Base-by-base conservation (phyloP, 2,113 vertebrate species). In the Tragelaphus scriptus region DNA sequence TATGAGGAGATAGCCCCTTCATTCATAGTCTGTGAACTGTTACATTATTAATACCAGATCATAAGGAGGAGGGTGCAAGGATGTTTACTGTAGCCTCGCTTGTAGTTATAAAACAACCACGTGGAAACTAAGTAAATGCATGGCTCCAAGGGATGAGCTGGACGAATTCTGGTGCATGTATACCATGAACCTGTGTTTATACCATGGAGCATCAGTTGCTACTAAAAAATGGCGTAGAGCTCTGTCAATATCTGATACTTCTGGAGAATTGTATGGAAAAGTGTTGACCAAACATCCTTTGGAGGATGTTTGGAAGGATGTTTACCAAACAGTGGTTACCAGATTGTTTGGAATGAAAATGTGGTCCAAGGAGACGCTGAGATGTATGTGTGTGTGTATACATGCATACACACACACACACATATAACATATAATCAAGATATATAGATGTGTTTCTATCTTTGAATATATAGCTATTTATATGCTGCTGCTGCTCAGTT, bases 141-240 rank as follows among this genome's bases (percentile, higher is more conserved):
- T 23, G 19, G 15, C 21, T 49, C 16, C 28, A 40, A 61, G 75
- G 53, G 61, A 23, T 0, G 4, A 32, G 68, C 36, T 14, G 40
- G 7, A n/a, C 0, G 5, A 25, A 79, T 79, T 40, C 36, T 65
- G 58, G 81, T 65, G 21, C 6, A 1, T 44, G 8, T 30, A 53
- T 10, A n/a, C n/a, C 16, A 3, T 5, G n/a, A n/a, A 36, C 40
- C 40, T 53, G 12, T 61, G 56, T 40, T 44, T n/a, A 32, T 19
- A 21, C n/a, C 11, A 5, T 28, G 56, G 63, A 25, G 17, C 75
- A 2, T 13, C 5, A 4, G 16, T 77, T 51, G 25, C 51, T 49
- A 61, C 77, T 32, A 2, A 14, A 30, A 13, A 16, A 1, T 44
- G 56, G n/a, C 2, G 0, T 23, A 16, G 56, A 16, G 11, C 51